A percentile compares a stretch with the other conserved stretches of the same genome.
These are phyloP conservation scores for Hycleus cichorii DNA, from an alignment of 1,140 invertebrate species.

Conservation along the genomic window DNA sequence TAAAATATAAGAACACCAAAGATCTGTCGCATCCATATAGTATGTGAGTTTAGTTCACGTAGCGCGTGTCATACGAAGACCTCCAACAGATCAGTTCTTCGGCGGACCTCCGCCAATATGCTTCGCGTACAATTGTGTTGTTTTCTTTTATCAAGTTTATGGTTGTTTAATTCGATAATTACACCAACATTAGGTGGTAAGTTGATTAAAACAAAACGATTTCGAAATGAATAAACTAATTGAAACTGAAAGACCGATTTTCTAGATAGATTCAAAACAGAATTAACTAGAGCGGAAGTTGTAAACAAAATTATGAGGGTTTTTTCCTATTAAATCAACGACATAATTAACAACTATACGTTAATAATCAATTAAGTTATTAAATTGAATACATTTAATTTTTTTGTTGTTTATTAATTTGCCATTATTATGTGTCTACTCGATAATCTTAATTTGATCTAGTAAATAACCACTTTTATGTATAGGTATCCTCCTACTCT, in stretches of 20 bases:
- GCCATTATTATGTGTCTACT: too few species aligned
- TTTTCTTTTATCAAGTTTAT: slow-evolving; percentile 12
- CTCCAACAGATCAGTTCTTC: slow-evolving; percentile 30
- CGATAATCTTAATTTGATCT: too few species aligned
- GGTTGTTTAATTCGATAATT: not conserved
- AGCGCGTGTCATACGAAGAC: slow-evolving; percentile 24
- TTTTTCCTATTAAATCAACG: not conserved
- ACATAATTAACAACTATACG: too few species aligned
- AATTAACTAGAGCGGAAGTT: not conserved
- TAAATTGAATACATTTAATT: too few species aligned
- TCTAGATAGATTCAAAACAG: not conserved
- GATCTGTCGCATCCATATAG: not conserved
- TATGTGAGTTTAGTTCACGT: slow-evolving; percentile 18
- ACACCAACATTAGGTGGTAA: not conserved
- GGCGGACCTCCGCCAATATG: slow-evolving; percentile 30
- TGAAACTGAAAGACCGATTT: not conserved
- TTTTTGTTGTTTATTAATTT: too few species aligned
- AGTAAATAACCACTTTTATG: too few species aligned
- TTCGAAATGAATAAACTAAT: too few species aligned
- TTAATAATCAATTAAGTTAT: too few species aligned
- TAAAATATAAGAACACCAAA: slow-evolving; percentile 4
- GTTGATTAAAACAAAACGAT: not conserved
- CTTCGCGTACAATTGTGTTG: slow-evolving; percentile 25
- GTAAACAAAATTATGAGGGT: not conserved
- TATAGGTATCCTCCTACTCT: too few species aligned